These are phyloP conservation scores for Muscicapa adusta DNA, from an alignment of 2,113 vertebrate genomes.

Conservation along the genomic window DNA sequence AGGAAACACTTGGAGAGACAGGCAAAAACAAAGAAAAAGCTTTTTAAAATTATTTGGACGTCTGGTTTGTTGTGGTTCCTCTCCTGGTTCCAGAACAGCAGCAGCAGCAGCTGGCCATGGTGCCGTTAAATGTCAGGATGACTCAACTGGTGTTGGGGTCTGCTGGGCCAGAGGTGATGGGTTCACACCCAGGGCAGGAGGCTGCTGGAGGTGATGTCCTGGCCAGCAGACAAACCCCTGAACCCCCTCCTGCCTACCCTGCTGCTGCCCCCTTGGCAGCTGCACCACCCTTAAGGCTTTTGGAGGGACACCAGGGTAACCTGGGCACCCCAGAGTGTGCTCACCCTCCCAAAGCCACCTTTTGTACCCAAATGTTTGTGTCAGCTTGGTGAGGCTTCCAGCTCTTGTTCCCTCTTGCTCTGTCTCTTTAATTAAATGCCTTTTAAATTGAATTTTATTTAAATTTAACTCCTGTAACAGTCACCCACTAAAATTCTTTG, in stretches of 20 bases:
- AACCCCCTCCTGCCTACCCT: not conserved
- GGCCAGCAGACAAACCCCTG: not conserved
- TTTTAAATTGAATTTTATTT: not conserved
- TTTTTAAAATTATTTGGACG: not conserved
- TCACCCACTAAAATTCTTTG: not conserved
- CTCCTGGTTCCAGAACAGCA: not conserved
- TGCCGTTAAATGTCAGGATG: not conserved
- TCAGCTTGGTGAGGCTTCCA: not conserved
- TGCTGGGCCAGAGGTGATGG: conserved; percentile 21
- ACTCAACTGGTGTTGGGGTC: conserved; percentile 32
- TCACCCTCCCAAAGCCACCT: not conserved
- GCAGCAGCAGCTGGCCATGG: not conserved
- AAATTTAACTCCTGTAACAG: not conserved
- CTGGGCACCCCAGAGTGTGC: rapidly evolving
- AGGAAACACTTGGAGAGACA: not conserved
- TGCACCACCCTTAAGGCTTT: not conserved
- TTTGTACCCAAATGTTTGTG: rapidly evolving
- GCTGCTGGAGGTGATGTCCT: conserved; percentile 27
- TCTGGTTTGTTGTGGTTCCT: not conserved
- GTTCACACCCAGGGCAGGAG: conserved; percentile 19
- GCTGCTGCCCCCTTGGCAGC: not conserved
- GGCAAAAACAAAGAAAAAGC: not conserved
- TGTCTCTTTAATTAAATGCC: not conserved
- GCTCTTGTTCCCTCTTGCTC: not conserved
- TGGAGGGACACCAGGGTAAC: not conserved